Conservation (phyloP, 2,797 vertebrate genomes). For the Gymnoscopelus braueri region DNA sequence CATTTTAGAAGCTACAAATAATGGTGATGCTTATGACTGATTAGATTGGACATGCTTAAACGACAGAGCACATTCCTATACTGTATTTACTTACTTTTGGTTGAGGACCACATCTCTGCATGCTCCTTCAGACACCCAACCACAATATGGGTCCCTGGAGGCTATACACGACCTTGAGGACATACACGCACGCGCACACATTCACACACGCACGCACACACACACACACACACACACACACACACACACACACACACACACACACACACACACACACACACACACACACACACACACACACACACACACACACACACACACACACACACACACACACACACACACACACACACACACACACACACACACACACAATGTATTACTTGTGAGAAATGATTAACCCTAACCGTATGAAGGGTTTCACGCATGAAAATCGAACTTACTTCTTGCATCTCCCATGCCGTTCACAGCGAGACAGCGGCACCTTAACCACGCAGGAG, state of each 20-base stretch:
- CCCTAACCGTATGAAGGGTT: background rate
- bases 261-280: constrained; percentile 11
- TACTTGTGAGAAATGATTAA: background rate
- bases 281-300: constrained; percentile 7
- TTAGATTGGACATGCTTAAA: background rate
- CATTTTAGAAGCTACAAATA: background rate
- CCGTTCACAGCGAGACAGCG: constrained; percentile 92
- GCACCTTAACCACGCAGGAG: constrained; percentile 94
- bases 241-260: background rate
- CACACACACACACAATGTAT: background rate
- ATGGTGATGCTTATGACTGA: background rate
- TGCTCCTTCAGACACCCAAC: constrained; percentile 91
- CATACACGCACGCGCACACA: constrained; percentile 35
- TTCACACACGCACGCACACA: background rate
- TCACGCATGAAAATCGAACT: constrained; percentile 20
- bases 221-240: background rate
- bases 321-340: background rate
- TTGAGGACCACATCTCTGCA: constrained; percentile 87
- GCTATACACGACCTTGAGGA: constrained; percentile 92
- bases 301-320: constrained; percentile 11
- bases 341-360: background rate
- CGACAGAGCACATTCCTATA: background rate
- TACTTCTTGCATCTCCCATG: constrained; percentile 96
- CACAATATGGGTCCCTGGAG: constrained; percentile 96
- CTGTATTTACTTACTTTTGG: constrained; percentile 84